Conservation (phyloP, 2,888 invertebrate species). For the Melanotus villosus region DNA sequence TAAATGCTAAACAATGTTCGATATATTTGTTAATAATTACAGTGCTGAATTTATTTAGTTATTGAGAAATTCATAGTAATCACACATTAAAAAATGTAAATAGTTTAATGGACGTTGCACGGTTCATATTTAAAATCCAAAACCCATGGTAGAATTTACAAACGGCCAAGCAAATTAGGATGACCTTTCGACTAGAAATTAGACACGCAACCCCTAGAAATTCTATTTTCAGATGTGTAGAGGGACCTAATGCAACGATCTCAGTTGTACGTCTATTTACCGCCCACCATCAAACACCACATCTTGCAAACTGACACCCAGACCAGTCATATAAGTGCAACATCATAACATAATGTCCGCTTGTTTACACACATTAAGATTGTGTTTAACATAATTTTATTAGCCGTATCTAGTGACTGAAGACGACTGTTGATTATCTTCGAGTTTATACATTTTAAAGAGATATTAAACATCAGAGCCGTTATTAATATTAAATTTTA, state of each 20-base stretch:
- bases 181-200: slow-evolving; percentile 40
- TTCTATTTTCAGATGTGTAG: no score
- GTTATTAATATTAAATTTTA: no score
- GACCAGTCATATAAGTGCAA: slow-evolving; percentile 37
- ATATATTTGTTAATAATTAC: no score
- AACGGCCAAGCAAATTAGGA: not conserved
- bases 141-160: slow-evolving; percentile 14
- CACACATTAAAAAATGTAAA: no score
- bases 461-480: no score
- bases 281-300: slow-evolving; percentile 48
- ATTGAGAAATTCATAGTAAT: no score
- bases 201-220: slow-evolving; percentile 40
- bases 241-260: slow-evolving; percentile 44
- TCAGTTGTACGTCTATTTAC: slow-evolving; percentile 49
- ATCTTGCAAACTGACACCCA: slow-evolving; percentile 44
- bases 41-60: no score
- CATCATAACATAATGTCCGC: slow-evolving; percentile 31
- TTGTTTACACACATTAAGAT: slow-evolving; percentile 26
- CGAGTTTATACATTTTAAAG: not conserved
- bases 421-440: not conserved
- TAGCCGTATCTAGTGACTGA: not conserved
- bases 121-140: no score
- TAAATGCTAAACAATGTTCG: no score
- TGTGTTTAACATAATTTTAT: slow-evolving; percentile 17
- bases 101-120: no score